Evolutionary conservation across 2,113 vertebrate species (phyloP).

Genomic region (Setophaga kirtlandii): DNA sequence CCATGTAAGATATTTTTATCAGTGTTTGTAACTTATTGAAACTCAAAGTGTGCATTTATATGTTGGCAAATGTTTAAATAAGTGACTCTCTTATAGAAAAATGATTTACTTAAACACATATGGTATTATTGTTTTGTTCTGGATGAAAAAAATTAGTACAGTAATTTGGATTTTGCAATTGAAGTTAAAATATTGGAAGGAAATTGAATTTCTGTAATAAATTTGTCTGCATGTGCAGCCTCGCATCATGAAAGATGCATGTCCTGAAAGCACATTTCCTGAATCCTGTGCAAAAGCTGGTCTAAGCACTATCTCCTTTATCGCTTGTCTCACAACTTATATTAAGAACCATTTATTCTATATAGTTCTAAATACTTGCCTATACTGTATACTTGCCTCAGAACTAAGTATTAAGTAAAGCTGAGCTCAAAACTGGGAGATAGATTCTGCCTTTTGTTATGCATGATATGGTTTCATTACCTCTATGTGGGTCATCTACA

Average conservation of each 20-base stretch:
- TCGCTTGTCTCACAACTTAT: neutral
- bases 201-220: neutral
- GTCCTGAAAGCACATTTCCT: neutral
- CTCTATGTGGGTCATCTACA: neutral
- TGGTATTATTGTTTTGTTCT: neutral
- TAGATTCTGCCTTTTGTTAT: neutral
- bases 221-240: neutral
- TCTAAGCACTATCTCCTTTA: neutral
- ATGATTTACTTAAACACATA: neutral
- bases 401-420: neutral
- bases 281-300: neutral
- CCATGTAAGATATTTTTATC: neutral
- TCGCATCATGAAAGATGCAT: rapidly evolving
- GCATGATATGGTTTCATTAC: neutral
- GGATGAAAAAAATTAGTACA: neutral
- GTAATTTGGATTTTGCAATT: neutral
- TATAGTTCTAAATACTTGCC: neutral
- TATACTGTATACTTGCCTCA: neutral
- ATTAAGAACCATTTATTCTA: neutral
- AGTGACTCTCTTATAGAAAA: neutral
- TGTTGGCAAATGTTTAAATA: neutral
- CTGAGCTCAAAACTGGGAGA: neutral
- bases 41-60: neutral
- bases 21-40: neutral
- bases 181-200: neutral